Evolutionary conservation across 2,113 vertebrate species (phyloP), one percentile per base, ranked within the genome.

Genomic region (Peromyscus maniculatus): DNA sequence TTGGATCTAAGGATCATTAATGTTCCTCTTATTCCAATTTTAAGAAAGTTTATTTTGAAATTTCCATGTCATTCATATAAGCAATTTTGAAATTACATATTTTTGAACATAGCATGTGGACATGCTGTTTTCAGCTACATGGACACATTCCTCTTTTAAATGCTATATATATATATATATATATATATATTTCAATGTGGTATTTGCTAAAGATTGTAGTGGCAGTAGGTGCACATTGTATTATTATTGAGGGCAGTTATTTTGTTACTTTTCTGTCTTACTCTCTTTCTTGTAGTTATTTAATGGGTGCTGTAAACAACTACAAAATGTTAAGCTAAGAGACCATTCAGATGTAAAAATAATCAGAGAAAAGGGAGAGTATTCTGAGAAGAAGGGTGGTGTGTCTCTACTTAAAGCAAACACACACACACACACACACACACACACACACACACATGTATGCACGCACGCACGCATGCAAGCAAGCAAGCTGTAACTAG

Each of bases 251-350:
- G 67, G 74, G 24, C 31, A 87, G 46, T 77, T 89, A 77, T 78
- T 83, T 71, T 87, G 22, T 92, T 87, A 89, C 52, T 67, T 95
- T 46, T 95, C 72, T 96, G 72, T 78, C 33, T 83, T 93, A 87
- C 62, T 72, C 39, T 93, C 72, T 91, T 89, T 96, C 31, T 24
- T 95, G 90, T 87, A 90, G 31, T 86, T 95, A 66, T 62, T 97
- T 97, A 96, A 84, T 91, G 82, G 71, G 13, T 57, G 36, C 62
- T 93, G 57, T 92, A 96, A 94, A 94, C 71, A 96, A 88, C 79
- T 62, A 52, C 88, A 72, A 96, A 96, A 67, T 46, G 28, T 39
- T 87, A 36, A 71, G 26, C 92, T 92, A 91, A 95, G 86, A 91
- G 79, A 22, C 82, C 87, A 72, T 97, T 97, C 71, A 64, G n/a